phyloP scores from a whole-genome alignment of 2,888 invertebrate genomes.

The Electrophaes corylata region DNA sequence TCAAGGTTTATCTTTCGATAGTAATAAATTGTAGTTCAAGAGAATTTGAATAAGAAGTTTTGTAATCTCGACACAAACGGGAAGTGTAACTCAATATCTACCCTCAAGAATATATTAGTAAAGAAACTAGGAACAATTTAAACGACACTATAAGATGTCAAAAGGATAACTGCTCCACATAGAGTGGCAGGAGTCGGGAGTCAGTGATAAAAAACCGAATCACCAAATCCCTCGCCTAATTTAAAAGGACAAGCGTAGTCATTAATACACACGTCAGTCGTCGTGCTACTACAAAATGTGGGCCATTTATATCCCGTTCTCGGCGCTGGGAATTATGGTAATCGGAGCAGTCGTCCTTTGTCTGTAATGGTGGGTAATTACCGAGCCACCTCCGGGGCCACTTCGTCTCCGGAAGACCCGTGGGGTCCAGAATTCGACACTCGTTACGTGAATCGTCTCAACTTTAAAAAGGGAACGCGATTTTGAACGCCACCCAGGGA shows the following conservation, averaged over 20 bases:
- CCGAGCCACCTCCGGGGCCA: slow-evolving; percentile 79
- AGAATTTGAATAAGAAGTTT: neutral
- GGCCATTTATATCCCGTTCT: slow-evolving; percentile 79
- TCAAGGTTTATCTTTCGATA: neutral
- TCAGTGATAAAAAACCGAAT: slow-evolving; percentile 79
- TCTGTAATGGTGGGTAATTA: slow-evolving; percentile 84
- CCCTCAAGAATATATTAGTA: slow-evolving; percentile 28
- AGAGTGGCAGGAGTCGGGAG: slow-evolving; percentile 30
- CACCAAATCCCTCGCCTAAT: slow-evolving; percentile 81
- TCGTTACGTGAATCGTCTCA: slow-evolving; percentile 82
- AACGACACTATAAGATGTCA: slow-evolving; percentile 44
- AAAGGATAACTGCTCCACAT: slow-evolving; percentile 45
- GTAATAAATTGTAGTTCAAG: neutral
- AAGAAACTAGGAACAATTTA: slow-evolving; percentile 44
- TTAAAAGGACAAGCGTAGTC: slow-evolving; percentile 82
- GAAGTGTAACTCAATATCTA: slow-evolving; percentile 29
- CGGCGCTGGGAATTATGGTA: slow-evolving; percentile 82
- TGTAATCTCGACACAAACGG: slow-evolving; percentile 21
- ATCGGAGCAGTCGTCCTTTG: slow-evolving; percentile 83
- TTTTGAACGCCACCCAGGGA: slow-evolving; percentile 77
- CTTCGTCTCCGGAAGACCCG: slow-evolving; percentile 71
- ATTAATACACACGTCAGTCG: slow-evolving; percentile 83
- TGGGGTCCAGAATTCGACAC: slow-evolving; percentile 78
- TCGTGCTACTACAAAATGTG: slow-evolving; percentile 82
- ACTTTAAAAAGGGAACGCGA: slow-evolving; percentile 82